Base-by-base conservation (phyloP, 2,888 invertebrate species). In the Azorinus chamasolen region DNA sequence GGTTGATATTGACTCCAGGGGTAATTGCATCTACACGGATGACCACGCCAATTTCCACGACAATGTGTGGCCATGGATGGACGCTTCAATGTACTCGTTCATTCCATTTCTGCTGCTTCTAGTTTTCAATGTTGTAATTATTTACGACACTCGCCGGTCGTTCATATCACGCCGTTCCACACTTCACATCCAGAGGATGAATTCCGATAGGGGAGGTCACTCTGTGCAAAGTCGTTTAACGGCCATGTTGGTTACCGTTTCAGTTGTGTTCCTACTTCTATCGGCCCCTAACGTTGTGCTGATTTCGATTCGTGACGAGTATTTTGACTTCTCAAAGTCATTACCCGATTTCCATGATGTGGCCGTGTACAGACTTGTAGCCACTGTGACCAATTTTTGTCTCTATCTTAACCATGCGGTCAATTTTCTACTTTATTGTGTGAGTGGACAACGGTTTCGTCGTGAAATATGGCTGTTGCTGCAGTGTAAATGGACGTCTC, bases 391-490 rank as follows among this genome's bases (percentile, higher is more conserved):
- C 5, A 84, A 83, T 43, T 71, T 89, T 22, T 83, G 89, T 14
- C 72, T 87, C 27, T 90, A 88, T 66, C 63, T 83, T n/a, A 91
- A 89, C 58, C 91, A 91, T 79, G 83, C 87, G n/a, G 78, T 89
- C 22, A 91, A 91, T 65, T 88, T 91, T 68, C 78, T 90, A 14
- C 82, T 91, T 6, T 91, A 91, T 76, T 89, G 89, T 72, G 75
- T 89, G 6, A 87, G 82, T 46, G 90, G 91, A 46, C 79, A 83
- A 46, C 79, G 83, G 51, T 91, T 91, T 73, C 74, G 91, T 1
- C 77, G 75, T 32, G 88, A 91, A 66, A 59, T 91, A 18, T 62
- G 65, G 37, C 57, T 66, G 4, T 51, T 83, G 24, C 14, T 81
- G 27, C 54, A 18, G 12, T 64, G 74, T 20, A 46, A 62, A 45